Evolutionary conservation across 1,140 invertebrate genomes (phyloP).

Genomic region (Apis laboriosa): DNA sequence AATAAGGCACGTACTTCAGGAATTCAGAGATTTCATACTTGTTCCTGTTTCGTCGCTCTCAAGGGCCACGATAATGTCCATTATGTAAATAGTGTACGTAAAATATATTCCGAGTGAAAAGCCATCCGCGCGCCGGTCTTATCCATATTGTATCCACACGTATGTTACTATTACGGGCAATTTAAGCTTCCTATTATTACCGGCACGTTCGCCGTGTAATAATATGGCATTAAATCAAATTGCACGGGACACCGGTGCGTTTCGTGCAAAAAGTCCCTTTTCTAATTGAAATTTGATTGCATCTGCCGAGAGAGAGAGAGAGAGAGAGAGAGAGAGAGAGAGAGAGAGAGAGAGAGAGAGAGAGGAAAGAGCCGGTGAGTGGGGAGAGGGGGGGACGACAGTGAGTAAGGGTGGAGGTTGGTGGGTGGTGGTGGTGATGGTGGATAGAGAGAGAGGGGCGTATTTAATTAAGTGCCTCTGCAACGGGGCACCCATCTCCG

Average conservation of each 20-base stretch:
- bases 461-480: constrained; percentile 52
- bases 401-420: too few species aligned
- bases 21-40: not conserved
- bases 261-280: constrained; percentile 50
- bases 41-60: constrained; percentile 10
- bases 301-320: constrained; percentile 19
- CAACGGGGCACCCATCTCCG: constrained; percentile 38
- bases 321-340: constrained; percentile 17
- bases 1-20: not conserved
- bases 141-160: constrained; percentile 44
- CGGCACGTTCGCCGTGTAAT: constrained; percentile 50
- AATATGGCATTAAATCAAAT: constrained; percentile 54
- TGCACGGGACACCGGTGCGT: constrained; percentile 49
- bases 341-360: constrained; percentile 8
- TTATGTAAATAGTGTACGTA: constrained; percentile 36
- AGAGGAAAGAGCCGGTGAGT: too few species aligned
- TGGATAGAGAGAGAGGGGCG: not conserved
- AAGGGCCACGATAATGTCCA: constrained; percentile 21
- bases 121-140: constrained; percentile 11
- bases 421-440: not conserved
- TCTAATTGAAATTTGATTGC: constrained; percentile 55
- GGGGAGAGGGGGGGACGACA: not conserved
- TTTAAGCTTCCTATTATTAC: constrained; percentile 53
- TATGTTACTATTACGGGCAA: constrained; percentile 50
- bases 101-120: constrained; percentile 34